Evolutionary conservation across 2,797 vertebrate species (phyloP), one percentile per base, ranked within the genome.

Genomic region (Glossophaga mutica): DNA sequence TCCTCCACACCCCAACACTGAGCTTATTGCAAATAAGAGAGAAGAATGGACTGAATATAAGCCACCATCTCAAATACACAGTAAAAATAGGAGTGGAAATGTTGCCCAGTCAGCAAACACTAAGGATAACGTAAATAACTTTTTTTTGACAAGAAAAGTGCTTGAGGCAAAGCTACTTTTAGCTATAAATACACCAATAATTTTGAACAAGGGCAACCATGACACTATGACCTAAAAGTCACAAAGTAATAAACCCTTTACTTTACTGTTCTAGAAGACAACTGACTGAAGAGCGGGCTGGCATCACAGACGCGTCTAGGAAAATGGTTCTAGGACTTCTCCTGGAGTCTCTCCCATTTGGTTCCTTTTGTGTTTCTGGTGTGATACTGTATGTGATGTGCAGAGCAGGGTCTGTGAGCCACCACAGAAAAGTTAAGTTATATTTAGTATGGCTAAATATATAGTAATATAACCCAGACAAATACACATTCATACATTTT

Each of bases 131-230:
- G 57, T 73, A 94, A 92, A 77, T 67, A 70, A 81, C 6, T 22
- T 26, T 71, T 22, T 96, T 37, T 50, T 39, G 88, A 79, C 48
- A 84, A 81, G 44, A 71, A 81, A 76, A 87, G 52, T 48, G 5
- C 46, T 93, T 90, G 34, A 78, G 74, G 71, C 81, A 96, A 90
- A n/a, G 22, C n/a, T 88, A 55, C 73, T 96, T 94, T 92, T 74
- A 67, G 50, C 34, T 83, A 2, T 57, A 57, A 46, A 71, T 91
- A 67, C 55, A 71, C 7, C 70, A 71, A 93, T 92, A 84, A 71
- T 94, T 91, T 57, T 92, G 18, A 85, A 67, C n/a, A 74, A 79
- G 24, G 44, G 14, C 78, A 77, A 32, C 55, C 24, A 29, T 81
- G 65, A 94, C 90, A 65, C 86, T 57, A 26, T 84, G 87, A 82